Percentiles rank a stretch among this genome's conserved stretches.
phyloP scores from a whole-genome alignment of 2,797 vertebrate genomes.

The Sebastes steindachneri region DNA sequence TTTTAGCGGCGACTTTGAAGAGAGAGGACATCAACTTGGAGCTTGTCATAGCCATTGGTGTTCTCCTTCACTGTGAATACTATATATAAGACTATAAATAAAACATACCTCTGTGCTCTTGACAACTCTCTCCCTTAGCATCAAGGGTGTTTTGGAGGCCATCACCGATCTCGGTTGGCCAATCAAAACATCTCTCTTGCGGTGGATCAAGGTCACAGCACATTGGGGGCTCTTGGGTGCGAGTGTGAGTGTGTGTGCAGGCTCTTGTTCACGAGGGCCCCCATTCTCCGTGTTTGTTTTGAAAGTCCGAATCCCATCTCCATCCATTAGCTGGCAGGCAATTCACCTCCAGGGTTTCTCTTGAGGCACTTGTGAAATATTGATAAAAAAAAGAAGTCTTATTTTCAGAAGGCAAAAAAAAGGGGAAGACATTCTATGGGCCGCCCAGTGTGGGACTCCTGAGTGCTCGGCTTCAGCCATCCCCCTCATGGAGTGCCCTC shows the following conservation, averaged over 20 bases:
- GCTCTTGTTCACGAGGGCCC: slow-evolving; percentile 49
- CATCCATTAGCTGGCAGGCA: slow-evolving; percentile 96
- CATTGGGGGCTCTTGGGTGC: slow-evolving; percentile 51
- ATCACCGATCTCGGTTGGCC: slow-evolving; percentile 70
- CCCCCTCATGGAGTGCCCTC: slow-evolving; percentile 75
- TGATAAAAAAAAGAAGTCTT: slow-evolving; percentile 86
- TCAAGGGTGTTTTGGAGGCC: slow-evolving; percentile 75
- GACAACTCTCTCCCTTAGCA: slow-evolving; percentile 70
- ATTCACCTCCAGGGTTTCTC: slow-evolving; percentile 96
- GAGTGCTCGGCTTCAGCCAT: slow-evolving; percentile 73
- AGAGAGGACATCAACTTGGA: slow-evolving; percentile 65
- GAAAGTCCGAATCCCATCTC: slow-evolving; percentile 93
- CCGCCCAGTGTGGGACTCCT: slow-evolving; percentile 75
- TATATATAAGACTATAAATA: slow-evolving; percentile 82
- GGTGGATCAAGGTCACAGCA: slow-evolving; percentile 78
- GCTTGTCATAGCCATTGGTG: slow-evolving; percentile 70
- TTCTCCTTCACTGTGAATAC: slow-evolving; percentile 73
- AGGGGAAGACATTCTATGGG: slow-evolving; percentile 63
- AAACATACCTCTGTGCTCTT: slow-evolving; percentile 79
- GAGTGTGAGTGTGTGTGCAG: slow-evolving; percentile 12
- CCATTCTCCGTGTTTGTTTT: slow-evolving; percentile 90
- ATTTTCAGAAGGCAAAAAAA: slow-evolving; percentile 79
- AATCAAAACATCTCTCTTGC: slow-evolving; percentile 75
- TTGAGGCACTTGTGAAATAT: slow-evolving; percentile 99
- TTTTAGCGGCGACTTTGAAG: slow-evolving; percentile 71